Percentiles rank a stretch among this genome's conserved stretches.
Conservation (phyloP, 2,888 invertebrate genomes). For the Julus scanicus region DNA sequence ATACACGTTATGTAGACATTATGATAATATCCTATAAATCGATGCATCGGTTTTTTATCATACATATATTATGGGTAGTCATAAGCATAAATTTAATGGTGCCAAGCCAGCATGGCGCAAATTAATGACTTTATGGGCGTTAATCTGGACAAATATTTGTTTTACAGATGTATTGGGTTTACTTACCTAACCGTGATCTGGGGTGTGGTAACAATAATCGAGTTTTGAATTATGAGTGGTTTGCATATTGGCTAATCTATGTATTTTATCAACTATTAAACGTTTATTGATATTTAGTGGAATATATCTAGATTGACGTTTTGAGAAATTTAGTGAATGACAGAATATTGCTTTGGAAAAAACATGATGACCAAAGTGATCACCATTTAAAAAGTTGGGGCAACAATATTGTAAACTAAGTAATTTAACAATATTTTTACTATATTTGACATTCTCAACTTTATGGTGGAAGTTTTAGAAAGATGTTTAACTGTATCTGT, state of each 20-base stretch:
- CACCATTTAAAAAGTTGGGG: too few relatives aligned
- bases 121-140: conserved; percentile 20
- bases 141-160: conserved; percentile 21
- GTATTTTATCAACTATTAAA: background rate
- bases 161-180: background rate
- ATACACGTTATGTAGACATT: background rate
- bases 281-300: background rate
- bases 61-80: background rate
- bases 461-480: too few relatives aligned
- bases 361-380: too few relatives aligned
- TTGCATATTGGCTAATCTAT: background rate
- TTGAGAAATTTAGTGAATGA: background rate
- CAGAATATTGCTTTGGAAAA: too few relatives aligned
- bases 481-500: too few relatives aligned
- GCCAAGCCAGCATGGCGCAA: background rate
- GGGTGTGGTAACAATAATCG: background rate
- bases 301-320: background rate
- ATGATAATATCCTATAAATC: background rate
- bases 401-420: too few relatives aligned
- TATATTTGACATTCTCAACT: too few relatives aligned
- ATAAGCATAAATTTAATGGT: background rate
- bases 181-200: background rate
- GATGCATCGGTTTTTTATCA: background rate
- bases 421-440: too few relatives aligned
- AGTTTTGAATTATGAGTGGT: background rate